Evolutionary conservation across 2,888 invertebrate genomes (phyloP).

Genomic region (Dexiosoma caninum): DNA sequence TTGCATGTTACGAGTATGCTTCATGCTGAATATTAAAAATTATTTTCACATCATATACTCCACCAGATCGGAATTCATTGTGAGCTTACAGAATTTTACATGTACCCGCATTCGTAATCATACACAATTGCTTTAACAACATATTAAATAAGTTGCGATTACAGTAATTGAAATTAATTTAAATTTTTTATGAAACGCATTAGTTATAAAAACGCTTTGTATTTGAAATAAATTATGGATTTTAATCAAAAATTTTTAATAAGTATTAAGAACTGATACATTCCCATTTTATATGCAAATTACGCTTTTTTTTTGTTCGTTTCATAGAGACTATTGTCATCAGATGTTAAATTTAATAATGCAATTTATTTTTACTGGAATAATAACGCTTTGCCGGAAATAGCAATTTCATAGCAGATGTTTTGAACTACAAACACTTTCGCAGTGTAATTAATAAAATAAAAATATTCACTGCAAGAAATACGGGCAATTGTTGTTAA

Average conservation of each 20-base stretch:
- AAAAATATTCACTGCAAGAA: not conserved
- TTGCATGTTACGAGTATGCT: too few relatives aligned
- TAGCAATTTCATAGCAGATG: constrained; percentile 1
- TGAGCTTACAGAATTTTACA: too few relatives aligned
- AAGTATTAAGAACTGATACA: not conserved
- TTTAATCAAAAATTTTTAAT: not conserved
- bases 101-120: too few relatives aligned
- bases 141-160: not conserved
- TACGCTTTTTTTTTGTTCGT: not conserved
- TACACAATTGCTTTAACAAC: too few relatives aligned
- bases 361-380: not conserved
- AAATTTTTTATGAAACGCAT: constrained; percentile 16
- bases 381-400: constrained; percentile 7
- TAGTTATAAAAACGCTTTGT: not conserved
- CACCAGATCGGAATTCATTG: too few relatives aligned
- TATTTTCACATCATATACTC: too few relatives aligned
- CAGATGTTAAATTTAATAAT: constrained; percentile 43
- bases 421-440: not conserved
- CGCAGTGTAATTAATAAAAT: not conserved
- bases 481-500: not conserved
- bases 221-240: not conserved
- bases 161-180: not conserved
- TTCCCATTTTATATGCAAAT: constrained; percentile 37
- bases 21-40: too few relatives aligned
- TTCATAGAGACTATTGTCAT: constrained; percentile 1